Percentiles rank a stretch among this genome's conserved stretches.
These are phyloP conservation scores for Melikaiella ostensackeni DNA, from an alignment of 2,888 invertebrate genomes.

Conservation along the genomic window DNA sequence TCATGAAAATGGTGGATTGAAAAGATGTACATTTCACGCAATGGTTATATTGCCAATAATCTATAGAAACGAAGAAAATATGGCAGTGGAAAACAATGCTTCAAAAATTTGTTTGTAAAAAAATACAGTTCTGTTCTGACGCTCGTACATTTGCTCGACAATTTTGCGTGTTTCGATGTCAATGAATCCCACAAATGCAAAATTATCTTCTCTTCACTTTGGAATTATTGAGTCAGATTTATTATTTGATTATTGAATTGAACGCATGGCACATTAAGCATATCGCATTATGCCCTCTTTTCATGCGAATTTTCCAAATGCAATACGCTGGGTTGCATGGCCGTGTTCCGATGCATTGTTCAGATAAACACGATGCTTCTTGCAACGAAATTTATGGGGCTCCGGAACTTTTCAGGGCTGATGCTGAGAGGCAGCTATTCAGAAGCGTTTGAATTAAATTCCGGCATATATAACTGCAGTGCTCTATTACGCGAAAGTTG, in stretches of 20 bases:
- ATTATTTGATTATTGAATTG: constrained; percentile 24
- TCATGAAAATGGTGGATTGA: too few relatives aligned
- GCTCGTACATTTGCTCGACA: neutral
- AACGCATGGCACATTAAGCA: constrained; percentile 36
- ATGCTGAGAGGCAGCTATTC: constrained; percentile 56
- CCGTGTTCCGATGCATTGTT: constrained; percentile 58
- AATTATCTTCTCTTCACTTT: constrained; percentile 18
- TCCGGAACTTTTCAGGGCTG: constrained; percentile 59
- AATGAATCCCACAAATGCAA: constrained; percentile 5
- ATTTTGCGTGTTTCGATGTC: neutral
- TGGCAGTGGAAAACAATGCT: too few relatives aligned
- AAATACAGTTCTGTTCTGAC: too few relatives aligned
- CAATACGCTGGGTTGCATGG: constrained; percentile 48
- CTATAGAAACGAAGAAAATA: too few relatives aligned
- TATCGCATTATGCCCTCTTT: constrained; percentile 34
- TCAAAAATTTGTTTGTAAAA: too few relatives aligned
- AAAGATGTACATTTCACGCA: too few relatives aligned
- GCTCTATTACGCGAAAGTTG: constrained; percentile 59
- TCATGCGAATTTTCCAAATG: constrained; percentile 30
- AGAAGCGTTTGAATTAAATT: constrained; percentile 60
- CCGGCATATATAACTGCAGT: constrained; percentile 54
- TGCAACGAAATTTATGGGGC: constrained; percentile 58
- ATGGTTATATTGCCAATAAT: too few relatives aligned
- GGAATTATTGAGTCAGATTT: constrained; percentile 17
- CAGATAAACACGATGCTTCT: constrained; percentile 54